Conservation (phyloP, 2,113 vertebrate genomes). For the Coryphaenoides rupestris region DNA sequence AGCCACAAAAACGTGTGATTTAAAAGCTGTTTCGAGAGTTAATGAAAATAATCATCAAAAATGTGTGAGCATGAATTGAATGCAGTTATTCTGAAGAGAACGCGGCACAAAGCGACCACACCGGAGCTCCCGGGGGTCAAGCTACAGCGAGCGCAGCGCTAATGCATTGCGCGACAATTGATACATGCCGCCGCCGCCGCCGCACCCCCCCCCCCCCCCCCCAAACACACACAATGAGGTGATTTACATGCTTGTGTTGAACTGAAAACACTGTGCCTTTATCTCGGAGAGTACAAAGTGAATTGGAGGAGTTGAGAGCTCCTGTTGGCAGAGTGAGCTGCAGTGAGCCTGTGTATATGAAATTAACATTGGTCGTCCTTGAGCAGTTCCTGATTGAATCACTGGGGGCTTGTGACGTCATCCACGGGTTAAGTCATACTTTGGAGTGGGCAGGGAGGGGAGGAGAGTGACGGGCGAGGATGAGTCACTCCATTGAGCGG, state of each 20-base stretch:
- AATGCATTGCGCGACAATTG: not conserved
- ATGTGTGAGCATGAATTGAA: not conserved
- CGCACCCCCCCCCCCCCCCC: too few relatives aligned
- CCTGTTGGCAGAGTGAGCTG: constrained; percentile 33
- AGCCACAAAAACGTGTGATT: constrained; percentile 20
- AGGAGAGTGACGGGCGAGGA: constrained; percentile 15
- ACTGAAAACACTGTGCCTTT: not conserved
- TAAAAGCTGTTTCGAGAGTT: not conserved
- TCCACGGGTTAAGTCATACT: constrained; percentile 62
- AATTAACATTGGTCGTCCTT: constrained; percentile 76
- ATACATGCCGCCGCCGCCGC: not conserved
- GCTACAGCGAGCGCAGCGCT: not conserved
- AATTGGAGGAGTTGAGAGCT: constrained; percentile 25
- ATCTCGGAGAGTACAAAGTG: constrained; percentile 29
- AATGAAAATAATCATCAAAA: not conserved
- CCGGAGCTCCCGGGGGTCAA: not conserved
- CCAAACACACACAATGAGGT: not conserved
- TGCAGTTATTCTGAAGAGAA: too few relatives aligned
- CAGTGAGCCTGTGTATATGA: constrained; percentile 54
- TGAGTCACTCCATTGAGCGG: constrained; percentile 72
- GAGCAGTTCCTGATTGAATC: constrained; percentile 74
- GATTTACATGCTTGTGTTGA: not conserved
- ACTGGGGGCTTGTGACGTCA: constrained; percentile 62
- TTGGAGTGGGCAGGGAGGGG: constrained; percentile 23
- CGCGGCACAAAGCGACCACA: too few relatives aligned